Evolutionary conservation across 2,113 vertebrate species (phyloP), one percentile per base, ranked within the genome.

Genomic region (Tylochromis polylepis): DNA sequence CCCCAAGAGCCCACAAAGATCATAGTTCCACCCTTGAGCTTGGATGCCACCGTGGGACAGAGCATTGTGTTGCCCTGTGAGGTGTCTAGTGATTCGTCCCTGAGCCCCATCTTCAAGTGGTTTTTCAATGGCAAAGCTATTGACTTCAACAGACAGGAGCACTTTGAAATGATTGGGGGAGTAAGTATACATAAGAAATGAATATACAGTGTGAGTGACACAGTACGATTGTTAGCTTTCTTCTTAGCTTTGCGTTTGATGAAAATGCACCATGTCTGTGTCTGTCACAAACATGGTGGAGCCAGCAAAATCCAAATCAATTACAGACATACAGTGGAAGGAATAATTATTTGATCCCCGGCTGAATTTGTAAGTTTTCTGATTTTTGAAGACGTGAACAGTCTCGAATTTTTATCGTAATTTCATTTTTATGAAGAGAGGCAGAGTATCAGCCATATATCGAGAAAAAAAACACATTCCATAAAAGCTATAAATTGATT

Each of bases 21-120:
- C 82, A 94, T 93, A 0, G 84, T 96, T 16, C 96, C 97, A 4
- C 97, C 97, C 14, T 90, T 96, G 67, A 96, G 96, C 88, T 95
- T 96, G 93, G 98, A 98, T n/a, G 97, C 96, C 31, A 97, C 96
- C 0, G 97, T 97, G 62, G 98, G 97, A 1, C 97, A 98, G 95
- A 98, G 98, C 85, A 95, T 98, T 1, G 97, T 98, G 67, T 86
- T 98, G 36, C 97, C 98, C 0, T 98, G 98, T 78, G 97, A 98
- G 90, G 97, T 97, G 59, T 97, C 96, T 79, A 97, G 96, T 0
- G 98, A 99, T 89, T 96, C 96, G 3, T 97, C 97, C 1, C 18
- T 97, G 70, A 94, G 90, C 3, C 96, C 97, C 41, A 3, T 24
- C 0, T 98, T 98, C 91, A 95, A 96, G 0, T 98, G 98, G 98